phyloP scores from a whole-genome alignment of 1,140 invertebrate species.

The Gonioctena quinquepunctata region DNA sequence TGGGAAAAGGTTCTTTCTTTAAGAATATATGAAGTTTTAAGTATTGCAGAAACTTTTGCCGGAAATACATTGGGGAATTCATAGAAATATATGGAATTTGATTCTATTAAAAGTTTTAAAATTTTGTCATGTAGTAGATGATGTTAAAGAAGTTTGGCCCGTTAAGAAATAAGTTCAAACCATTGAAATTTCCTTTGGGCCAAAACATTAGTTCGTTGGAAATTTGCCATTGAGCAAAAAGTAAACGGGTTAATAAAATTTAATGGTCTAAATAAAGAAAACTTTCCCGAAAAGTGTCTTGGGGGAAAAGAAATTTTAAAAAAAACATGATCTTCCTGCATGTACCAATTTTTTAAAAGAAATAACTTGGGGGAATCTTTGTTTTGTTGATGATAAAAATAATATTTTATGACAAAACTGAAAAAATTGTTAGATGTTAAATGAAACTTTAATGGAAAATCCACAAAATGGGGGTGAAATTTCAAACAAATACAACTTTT shows the following conservation, averaged over 20 bases:
- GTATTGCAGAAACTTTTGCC: neutral
- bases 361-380: neutral
- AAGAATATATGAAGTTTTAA: conserved; percentile 1
- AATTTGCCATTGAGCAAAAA: conserved; percentile 6
- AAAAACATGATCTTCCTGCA: neutral
- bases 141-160: conserved; percentile 8
- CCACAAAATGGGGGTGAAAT: neutral
- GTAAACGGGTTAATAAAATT: neutral
- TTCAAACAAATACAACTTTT: neutral
- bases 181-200: conserved; percentile 12
- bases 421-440: neutral
- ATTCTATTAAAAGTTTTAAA: conserved; percentile 12
- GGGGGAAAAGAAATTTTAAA: neutral
- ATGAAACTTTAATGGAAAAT: neutral
- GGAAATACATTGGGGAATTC: neutral
- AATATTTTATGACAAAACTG: conserved; percentile 2
- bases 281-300: neutral
- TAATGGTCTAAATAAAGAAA: neutral
- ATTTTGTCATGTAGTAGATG: conserved; percentile 10
- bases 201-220: conserved; percentile 8
- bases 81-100: conserved; percentile 18
- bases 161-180: neutral
- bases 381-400: neutral
- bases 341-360: neutral
- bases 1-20: neutral